Conservation (phyloP, 2,113 vertebrate species). For the Tiliqua scincoides region DNA sequence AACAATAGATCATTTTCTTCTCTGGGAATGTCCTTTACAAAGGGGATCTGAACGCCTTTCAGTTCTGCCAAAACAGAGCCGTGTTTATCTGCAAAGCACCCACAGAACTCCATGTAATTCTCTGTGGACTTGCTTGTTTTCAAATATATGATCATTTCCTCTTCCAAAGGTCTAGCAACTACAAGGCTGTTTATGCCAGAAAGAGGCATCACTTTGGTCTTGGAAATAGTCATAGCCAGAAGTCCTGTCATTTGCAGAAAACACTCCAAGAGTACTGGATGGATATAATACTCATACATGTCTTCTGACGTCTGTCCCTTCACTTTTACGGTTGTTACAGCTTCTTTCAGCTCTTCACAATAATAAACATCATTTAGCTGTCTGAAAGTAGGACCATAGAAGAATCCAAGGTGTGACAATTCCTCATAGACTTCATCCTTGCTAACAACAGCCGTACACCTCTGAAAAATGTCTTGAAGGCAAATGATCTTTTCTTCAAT, state of each 20-base stretch:
- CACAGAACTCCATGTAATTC: conserved; percentile 82
- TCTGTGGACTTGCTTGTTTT: conserved; percentile 71
- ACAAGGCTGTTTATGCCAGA: conserved; percentile 80
- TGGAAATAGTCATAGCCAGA: conserved; percentile 54
- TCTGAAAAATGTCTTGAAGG: conserved; percentile 70
- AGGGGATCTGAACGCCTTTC: conserved; percentile 75
- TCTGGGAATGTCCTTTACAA: conserved; percentile 63
- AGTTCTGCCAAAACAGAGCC: conserved; percentile 83
- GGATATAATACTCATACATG: conserved; percentile 81
- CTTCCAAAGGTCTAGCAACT: conserved; percentile 75
- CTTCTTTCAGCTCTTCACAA: conserved; percentile 83
- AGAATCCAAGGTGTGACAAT: conserved; percentile 80
- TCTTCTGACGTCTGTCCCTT: conserved; percentile 68
- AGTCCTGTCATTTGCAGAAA: conserved; percentile 84
- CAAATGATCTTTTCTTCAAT: conserved; percentile 77
- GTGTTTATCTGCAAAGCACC: conserved; percentile 79
- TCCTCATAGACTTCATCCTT: conserved; percentile 75
- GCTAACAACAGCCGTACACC: conserved; percentile 74
- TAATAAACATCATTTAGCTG: conserved; percentile 79
- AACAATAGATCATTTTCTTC: conserved; percentile 78
- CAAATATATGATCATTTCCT: conserved; percentile 86
- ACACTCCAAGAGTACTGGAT: conserved; percentile 86
- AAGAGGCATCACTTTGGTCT: conserved; percentile 76
- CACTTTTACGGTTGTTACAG: conserved; percentile 76
- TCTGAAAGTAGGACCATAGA: conserved; percentile 80